phyloP scores from a whole-genome alignment of 2,113 vertebrate genomes.

The Oncorhynchus clarkii region DNA sequence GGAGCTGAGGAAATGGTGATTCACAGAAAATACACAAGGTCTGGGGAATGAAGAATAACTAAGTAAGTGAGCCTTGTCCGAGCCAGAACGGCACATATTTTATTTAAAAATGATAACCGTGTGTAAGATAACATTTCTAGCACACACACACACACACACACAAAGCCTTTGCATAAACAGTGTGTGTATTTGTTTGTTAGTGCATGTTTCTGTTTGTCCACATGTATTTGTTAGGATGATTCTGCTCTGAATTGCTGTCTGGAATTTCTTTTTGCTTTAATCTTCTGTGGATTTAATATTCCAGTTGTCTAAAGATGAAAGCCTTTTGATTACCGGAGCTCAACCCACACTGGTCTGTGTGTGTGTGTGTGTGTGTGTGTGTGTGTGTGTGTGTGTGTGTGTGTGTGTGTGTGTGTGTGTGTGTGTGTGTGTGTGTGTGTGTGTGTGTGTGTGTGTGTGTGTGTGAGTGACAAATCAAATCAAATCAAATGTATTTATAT shows the following conservation, averaged over 20 bases:
- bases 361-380: too few species aligned
- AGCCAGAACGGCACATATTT: too few species aligned
- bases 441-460: not conserved
- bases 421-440: too few species aligned
- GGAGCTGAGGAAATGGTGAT: constrained; percentile 50
- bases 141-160: not conserved
- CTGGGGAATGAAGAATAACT: constrained; percentile 1
- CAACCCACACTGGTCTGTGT: constrained; percentile 12
- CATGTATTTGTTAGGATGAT: not conserved
- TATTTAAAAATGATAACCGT: too few species aligned
- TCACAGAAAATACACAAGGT: constrained; percentile 35
- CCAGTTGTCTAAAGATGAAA: constrained; percentile 39
- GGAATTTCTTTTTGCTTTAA: constrained; percentile 5
- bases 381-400: too few species aligned
- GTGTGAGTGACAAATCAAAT: not conserved
- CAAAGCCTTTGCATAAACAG: not conserved
- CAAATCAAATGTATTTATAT: too few species aligned
- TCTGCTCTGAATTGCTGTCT: constrained; percentile 3
- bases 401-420: too few species aligned
- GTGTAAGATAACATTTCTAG: too few species aligned
- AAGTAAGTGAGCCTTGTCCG: too few species aligned
- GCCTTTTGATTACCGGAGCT: constrained; percentile 36
- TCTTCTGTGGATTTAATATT: constrained; percentile 39
- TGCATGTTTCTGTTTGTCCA: constrained; percentile 8
- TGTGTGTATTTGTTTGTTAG: not conserved